These are phyloP conservation scores for Lepidurus packardi DNA, from an alignment of 1,140 invertebrate genomes.

Conservation along the genomic window DNA sequence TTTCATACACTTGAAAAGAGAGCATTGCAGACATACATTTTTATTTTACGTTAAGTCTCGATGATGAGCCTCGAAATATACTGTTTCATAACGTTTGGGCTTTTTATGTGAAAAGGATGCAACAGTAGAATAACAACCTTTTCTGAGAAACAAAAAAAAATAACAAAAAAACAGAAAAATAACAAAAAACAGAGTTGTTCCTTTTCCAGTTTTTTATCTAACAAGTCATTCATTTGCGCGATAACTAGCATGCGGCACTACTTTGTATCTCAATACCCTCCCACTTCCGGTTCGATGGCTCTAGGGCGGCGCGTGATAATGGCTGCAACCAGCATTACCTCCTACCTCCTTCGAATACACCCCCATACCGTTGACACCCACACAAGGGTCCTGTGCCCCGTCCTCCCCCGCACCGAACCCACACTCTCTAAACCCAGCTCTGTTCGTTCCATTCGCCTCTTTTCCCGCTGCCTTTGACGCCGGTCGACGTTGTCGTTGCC, in stretches of 20 bases:
- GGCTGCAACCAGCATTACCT: constrained; percentile 16
- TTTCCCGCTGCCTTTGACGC: constrained; percentile 10
- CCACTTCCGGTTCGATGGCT: constrained; percentile 8
- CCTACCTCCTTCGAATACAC: not conserved
- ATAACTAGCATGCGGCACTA: constrained; percentile 18
- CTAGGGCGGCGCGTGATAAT: constrained; percentile 10
- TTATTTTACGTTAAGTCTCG: no score
- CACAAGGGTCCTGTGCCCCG: not conserved
- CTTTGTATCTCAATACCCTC: constrained; percentile 13
- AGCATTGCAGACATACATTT: no score
- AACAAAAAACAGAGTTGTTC: no score
- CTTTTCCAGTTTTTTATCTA: not conserved
- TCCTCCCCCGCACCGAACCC: not conserved
- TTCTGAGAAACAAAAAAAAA: no score
- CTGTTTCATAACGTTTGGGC: no score
- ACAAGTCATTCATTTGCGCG: not conserved
- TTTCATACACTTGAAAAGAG: no score
- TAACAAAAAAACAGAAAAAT: no score
- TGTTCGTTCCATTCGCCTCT: not conserved
- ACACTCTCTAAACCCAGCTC: not conserved
- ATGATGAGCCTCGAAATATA: no score
- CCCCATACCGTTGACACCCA: constrained; percentile 20
- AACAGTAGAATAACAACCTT: no score
- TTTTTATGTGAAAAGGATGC: no score
- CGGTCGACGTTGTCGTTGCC: constrained; percentile 11